Evolutionary conservation across 2,797 vertebrate genomes (phyloP).

Genomic region (Anableps anableps): DNA sequence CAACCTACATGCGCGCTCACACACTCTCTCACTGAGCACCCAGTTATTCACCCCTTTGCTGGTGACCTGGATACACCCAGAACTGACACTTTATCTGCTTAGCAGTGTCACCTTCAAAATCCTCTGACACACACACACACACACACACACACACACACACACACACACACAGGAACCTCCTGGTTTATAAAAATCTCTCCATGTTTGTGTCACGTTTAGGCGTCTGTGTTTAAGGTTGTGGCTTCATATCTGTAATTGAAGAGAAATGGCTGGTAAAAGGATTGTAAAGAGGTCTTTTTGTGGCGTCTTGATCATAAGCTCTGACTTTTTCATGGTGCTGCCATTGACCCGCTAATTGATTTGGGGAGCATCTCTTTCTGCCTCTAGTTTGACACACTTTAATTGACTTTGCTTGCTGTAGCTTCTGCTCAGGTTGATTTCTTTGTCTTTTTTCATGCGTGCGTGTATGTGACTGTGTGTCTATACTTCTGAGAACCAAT

Average conservation of each 20-base stretch:
- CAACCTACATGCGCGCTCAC: neutral
- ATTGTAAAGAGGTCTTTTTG: constrained; percentile 66
- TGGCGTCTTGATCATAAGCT: constrained; percentile 64
- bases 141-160: constrained; percentile 39
- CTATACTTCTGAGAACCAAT: constrained; percentile 18
- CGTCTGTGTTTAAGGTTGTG: constrained; percentile 40
- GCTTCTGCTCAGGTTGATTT: constrained; percentile 34
- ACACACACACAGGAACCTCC: constrained; percentile 32
- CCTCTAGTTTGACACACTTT: constrained; percentile 58
- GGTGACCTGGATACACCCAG: constrained; percentile 73
- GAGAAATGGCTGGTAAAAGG: constrained; percentile 73
- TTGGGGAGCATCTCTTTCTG: constrained; percentile 38
- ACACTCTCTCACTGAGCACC: constrained; percentile 8
- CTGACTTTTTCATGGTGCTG: constrained; percentile 86
- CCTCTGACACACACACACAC: constrained; percentile 50
- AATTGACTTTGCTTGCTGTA: constrained; percentile 60
- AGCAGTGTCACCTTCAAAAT: constrained; percentile 79
- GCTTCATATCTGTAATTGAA: constrained; percentile 75
- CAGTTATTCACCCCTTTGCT: constrained; percentile 37
- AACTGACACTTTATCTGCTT: constrained; percentile 76
- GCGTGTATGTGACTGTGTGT: neutral
- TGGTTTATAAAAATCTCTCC: constrained; percentile 56
- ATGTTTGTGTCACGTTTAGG: constrained; percentile 66
- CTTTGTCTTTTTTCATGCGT: constrained; percentile 37
- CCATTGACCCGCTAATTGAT: constrained; percentile 84